Evolutionary conservation across 2,888 invertebrate species (phyloP), one percentile per base, ranked within the genome.

Genomic region (Anticlea derivata): DNA sequence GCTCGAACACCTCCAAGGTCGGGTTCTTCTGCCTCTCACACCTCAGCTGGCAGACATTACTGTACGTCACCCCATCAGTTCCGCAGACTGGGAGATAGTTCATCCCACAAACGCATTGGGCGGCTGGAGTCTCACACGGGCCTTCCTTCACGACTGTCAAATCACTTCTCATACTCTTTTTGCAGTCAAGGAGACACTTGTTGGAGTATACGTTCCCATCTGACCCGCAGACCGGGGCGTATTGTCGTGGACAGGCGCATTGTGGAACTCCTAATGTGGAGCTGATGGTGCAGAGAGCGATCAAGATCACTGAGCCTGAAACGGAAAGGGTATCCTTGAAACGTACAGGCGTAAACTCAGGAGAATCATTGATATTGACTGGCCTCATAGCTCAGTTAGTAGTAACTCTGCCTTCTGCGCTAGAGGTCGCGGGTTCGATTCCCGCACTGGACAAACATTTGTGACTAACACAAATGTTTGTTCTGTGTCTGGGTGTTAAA

Each of bases 161-260:
- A 20, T 57, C 48, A 7, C 6, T 41, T 5, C 8, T 33, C 11
- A 44, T 35, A n/a, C 17, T 37, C 33, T 27, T 43, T 20, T 33
- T 13, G 37, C 58, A 58, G 13, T 52, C 44, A n/a, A 58, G 40
- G 0, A 55, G 17, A 11, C 58, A 58, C 20, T 8, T 29, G 35
- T 55, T 58, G 5, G 46, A 5, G 44, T 55, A 58, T 6, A 41
- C 20, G 7, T 7, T 34, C 0, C 55, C 54, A 22, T 58, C 55
- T 2, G 51, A 47, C 0, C 58, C 58, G 46, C 58, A 58, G 20
- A 58, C 51, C 0, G 54, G 55, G 1, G 48, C 43, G 26, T 10
- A 26, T 4, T 39, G 23, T 0, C 26, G 38, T 1, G 50, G 44
- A 11, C 55, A 55, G 12, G 24, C 5, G 44, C 51, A 51, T 10